A percentile compares a stretch with the other conserved stretches of the same genome.
phyloP scores from a whole-genome alignment of 2,888 invertebrate genomes.

The Nomada lathburiana region DNA sequence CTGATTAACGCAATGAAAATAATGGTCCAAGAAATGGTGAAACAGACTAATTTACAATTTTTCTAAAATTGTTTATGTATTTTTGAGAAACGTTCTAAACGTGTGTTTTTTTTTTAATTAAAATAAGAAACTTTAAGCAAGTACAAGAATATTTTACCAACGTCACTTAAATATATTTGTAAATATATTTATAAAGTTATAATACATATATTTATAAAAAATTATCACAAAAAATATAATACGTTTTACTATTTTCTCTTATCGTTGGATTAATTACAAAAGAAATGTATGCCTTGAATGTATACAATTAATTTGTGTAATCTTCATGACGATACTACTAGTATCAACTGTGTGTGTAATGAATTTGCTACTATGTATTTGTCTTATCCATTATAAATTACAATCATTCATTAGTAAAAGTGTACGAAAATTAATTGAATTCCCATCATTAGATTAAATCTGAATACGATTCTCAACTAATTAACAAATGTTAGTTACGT shows the following conservation, averaged over 20 bases:
- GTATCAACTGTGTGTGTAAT: not conserved
- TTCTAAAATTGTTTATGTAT: slow-evolving; percentile 20
- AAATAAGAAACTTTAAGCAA: not conserved
- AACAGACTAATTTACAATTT: slow-evolving; percentile 30
- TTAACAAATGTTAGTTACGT: not conserved
- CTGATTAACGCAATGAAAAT: not conserved
- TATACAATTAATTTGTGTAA: not conserved
- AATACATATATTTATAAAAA: not conserved
- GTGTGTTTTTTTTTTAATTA: not conserved
- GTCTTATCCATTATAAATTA: not conserved
- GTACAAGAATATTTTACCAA: slow-evolving; percentile 6
- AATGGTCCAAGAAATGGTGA: slow-evolving; percentile 3
- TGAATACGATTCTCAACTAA: not conserved
- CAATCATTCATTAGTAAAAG: not conserved
- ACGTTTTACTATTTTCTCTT: not conserved
- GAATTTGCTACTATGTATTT: slow-evolving; percentile 1
- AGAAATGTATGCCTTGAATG: not conserved
- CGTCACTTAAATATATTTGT: slow-evolving; percentile 22
- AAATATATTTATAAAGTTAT: slow-evolving; percentile 29
- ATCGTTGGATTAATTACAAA: not conserved
- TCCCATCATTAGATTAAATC: not conserved
- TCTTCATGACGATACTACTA: not conserved
- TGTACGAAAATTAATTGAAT: not conserved
- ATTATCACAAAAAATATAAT: not conserved
- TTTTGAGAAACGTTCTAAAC: not conserved